These are phyloP conservation scores for Pseudoips prasinana DNA, from an alignment of 2,888 invertebrate species.

Conservation along the genomic window DNA sequence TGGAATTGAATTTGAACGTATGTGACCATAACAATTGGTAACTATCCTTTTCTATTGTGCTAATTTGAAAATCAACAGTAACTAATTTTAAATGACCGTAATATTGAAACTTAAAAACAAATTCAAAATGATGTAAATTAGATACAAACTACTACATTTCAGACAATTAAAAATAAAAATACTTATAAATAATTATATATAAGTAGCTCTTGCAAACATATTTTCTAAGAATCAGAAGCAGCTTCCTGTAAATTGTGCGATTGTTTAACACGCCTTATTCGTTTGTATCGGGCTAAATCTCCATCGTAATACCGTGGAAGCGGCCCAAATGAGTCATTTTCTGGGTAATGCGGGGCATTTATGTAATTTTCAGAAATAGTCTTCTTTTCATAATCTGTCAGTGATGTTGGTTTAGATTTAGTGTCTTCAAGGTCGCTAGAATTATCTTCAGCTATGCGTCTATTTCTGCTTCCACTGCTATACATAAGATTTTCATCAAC, in stretches of 20 bases:
- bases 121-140: slow-evolving; percentile 31
- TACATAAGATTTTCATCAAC: slow-evolving; percentile 70
- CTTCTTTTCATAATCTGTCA: slow-evolving; percentile 36
- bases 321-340: slow-evolving; percentile 60
- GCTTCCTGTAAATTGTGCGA: slow-evolving; percentile 27
- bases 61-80: too few species aligned
- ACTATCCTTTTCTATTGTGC: too few species aligned
- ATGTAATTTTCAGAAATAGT: slow-evolving; percentile 37
- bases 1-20: too few species aligned
- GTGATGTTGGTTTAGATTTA: slow-evolving; percentile 32
- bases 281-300: slow-evolving; percentile 61
- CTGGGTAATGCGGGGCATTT: slow-evolving; percentile 51
- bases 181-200: slow-evolving; percentile 28
- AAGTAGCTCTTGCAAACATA: slow-evolving; percentile 6
- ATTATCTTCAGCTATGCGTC: slow-evolving; percentile 41
- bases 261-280: slow-evolving; percentile 62
- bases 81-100: slow-evolving; percentile 31
- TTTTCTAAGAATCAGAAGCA: slow-evolving; percentile 16
- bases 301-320: slow-evolving; percentile 54
- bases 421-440: slow-evolving; percentile 19
- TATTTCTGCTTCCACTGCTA: slow-evolving; percentile 47
- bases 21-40: too few species aligned
- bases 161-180: slow-evolving; percentile 34
- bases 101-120: slow-evolving; percentile 52
- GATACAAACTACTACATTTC: slow-evolving; percentile 29